phyloP scores from a whole-genome alignment of 2,888 invertebrate species.

The Argynnis bischoffii region DNA sequence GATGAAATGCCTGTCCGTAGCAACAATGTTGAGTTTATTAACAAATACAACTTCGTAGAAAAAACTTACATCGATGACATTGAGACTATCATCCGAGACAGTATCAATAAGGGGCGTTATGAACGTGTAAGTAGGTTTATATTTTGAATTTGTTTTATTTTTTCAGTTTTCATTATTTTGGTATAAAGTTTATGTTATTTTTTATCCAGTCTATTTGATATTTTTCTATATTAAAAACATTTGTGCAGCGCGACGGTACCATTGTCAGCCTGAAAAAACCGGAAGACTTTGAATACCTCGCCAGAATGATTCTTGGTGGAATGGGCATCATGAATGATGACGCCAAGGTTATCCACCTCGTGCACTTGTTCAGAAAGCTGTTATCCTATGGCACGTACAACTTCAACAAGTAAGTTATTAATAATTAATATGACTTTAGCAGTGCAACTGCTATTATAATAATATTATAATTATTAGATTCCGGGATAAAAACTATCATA shows the following conservation, averaged over 20 bases:
- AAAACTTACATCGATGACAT: constrained; percentile 63
- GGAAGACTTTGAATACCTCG: constrained; percentile 85
- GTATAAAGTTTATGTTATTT: neutral
- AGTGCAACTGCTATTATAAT: too few relatives aligned
- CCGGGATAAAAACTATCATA: too few relatives aligned
- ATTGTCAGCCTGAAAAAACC: constrained; percentile 84
- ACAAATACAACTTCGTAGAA: constrained; percentile 56
- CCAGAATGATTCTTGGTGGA: constrained; percentile 85
- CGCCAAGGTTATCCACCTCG: constrained; percentile 74
- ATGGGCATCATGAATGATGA: constrained; percentile 80
- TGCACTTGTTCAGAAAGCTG: constrained; percentile 63
- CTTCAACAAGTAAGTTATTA: constrained; percentile 61
- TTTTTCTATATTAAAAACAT: constrained; percentile 19
- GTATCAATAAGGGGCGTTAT: constrained; percentile 64
- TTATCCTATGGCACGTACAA: constrained; percentile 67
- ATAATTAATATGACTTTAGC: neutral
- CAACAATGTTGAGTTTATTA: constrained; percentile 62
- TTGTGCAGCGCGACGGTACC: constrained; percentile 78
- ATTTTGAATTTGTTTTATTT: neutral
- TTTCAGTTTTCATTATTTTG: neutral
- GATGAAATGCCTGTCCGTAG: constrained; percentile 81
- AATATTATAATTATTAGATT: too few relatives aligned
- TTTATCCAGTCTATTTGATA: neutral
- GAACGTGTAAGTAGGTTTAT: constrained; percentile 58
- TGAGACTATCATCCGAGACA: constrained; percentile 80